These are phyloP conservation scores for Hoplodrina blanda DNA, from an alignment of 2,888 invertebrate genomes.

Conservation along the genomic window DNA sequence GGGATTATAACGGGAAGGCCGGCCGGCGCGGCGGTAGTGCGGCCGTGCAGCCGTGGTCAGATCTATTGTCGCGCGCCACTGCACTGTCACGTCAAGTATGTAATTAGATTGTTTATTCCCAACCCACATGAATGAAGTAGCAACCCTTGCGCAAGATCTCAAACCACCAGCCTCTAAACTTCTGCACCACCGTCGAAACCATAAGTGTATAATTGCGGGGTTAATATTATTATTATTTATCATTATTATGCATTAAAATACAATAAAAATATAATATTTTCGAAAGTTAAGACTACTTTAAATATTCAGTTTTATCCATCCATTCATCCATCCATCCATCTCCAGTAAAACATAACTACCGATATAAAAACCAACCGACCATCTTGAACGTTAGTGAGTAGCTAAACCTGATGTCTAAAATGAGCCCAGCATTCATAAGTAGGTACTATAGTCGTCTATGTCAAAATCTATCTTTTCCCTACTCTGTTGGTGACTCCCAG, in stretches of 20 bases:
- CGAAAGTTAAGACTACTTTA: background rate
- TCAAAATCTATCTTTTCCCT: too few species aligned
- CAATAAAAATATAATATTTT: conserved; percentile 21
- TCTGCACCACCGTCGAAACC: conserved; percentile 36
- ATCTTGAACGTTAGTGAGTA: too few species aligned
- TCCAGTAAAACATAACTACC: too few species aligned
- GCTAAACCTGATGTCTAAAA: too few species aligned
- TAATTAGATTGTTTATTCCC: conserved; percentile 60
- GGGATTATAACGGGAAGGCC: conserved; percentile 27
- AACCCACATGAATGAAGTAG: conserved; percentile 45
- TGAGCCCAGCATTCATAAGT: too few species aligned
- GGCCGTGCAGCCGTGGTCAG: conserved; percentile 5
- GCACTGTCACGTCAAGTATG: conserved; percentile 38
- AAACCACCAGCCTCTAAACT: conserved; percentile 36
- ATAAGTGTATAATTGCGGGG: conserved; percentile 37
- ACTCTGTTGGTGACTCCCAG: too few species aligned
- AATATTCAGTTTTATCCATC: background rate
- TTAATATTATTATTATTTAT: conserved; percentile 30
- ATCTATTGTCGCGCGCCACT: conserved; percentile 35
- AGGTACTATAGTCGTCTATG: too few species aligned
- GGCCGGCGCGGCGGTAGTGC: too few species aligned
- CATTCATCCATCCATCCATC: too few species aligned
- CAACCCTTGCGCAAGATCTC: conserved; percentile 42
- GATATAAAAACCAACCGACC: too few species aligned
- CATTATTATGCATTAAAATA: conserved; percentile 19